Conservation (phyloP, 2,797 vertebrate species). For the Xenops minutus region DNA sequence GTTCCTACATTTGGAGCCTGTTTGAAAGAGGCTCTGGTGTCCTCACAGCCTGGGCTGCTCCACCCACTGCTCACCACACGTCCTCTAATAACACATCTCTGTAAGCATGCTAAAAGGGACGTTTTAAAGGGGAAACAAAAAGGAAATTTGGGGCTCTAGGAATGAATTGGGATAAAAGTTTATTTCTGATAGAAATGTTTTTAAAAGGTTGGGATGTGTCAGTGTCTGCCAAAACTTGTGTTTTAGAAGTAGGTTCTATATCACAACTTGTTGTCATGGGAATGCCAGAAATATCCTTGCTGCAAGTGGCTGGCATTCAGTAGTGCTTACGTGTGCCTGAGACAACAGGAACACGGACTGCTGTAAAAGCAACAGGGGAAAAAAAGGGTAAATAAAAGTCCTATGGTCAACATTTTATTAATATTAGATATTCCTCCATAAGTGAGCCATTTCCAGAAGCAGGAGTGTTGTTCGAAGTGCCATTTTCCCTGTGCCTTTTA, state of each 20-base stretch:
- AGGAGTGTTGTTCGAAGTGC: not conserved
- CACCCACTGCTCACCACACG: slow-evolving; percentile 11
- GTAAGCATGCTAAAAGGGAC: not conserved
- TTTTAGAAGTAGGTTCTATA: not conserved
- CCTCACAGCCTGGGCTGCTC: slow-evolving; percentile 4
- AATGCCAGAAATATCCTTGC: slow-evolving; percentile 52
- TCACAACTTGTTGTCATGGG: slow-evolving; percentile 43
- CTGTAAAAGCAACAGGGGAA: not conserved
- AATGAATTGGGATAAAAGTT: not conserved
- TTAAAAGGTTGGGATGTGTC: not conserved
- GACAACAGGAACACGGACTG: slow-evolving; percentile 22
- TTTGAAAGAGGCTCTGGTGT: not conserved
- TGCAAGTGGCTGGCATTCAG: slow-evolving; percentile 13
- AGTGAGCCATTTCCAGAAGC: not conserved
- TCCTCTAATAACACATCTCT: slow-evolving; percentile 33
- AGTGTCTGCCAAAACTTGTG: not conserved
- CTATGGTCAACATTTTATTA: not conserved
- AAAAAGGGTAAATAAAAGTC: slow-evolving; percentile 30
- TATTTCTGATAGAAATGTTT: not conserved
- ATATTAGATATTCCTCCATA: not conserved
- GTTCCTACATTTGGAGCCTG: not conserved
- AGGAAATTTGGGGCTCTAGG: not conserved
- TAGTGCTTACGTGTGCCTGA: slow-evolving; percentile 10
- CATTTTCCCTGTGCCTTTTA: slow-evolving; percentile 22
- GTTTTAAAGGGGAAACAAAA: fast-evolving